Evolutionary conservation across 2,797 vertebrate genomes (phyloP).

Genomic region (Zalophus californianus): DNA sequence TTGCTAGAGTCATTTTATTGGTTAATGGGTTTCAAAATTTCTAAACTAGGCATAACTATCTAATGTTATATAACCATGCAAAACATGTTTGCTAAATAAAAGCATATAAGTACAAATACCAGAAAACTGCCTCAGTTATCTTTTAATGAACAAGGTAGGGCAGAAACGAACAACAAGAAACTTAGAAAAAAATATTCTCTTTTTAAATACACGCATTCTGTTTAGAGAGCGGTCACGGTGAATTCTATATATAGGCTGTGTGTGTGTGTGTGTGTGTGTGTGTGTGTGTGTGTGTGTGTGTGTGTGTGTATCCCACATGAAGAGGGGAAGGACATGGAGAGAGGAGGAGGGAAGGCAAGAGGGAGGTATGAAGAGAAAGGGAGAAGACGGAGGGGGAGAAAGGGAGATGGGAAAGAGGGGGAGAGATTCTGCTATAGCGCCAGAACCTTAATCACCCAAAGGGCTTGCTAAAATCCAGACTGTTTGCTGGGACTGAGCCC

Average conservation of each 20-base stretch:
- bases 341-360: background rate
- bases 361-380: background rate
- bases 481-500: background rate
- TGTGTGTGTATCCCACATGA: background rate
- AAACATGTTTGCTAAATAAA: constrained; percentile 37
- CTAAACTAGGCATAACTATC: constrained; percentile 1
- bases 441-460: background rate
- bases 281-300: background rate
- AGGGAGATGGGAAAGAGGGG: background rate
- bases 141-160: background rate
- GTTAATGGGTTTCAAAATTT: background rate
- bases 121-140: background rate
- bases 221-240: background rate
- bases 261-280: background rate
- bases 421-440: background rate
- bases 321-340: background rate
- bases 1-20: background rate
- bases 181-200: background rate
- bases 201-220: background rate
- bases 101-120: background rate
- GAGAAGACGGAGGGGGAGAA: background rate
- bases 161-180: constrained; percentile 8
- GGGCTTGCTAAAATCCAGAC: background rate
- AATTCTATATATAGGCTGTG: constrained; percentile 11
- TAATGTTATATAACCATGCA: background rate